Conservation (phyloP, 2,888 invertebrate genomes). For the Tineola bisselliella region DNA sequence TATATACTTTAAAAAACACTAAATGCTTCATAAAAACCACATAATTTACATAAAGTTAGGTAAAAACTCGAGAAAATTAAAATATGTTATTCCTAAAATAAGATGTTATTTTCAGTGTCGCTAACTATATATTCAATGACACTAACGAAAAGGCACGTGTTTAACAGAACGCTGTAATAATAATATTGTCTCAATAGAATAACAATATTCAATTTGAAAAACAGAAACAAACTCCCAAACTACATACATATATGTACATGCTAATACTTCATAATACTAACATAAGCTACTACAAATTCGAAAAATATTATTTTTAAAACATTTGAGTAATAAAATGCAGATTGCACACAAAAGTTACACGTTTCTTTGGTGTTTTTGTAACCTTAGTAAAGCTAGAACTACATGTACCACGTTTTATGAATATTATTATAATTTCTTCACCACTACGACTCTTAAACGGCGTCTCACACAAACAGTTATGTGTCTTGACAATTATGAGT, state of each 20-base stretch:
- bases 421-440: no score
- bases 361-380: constrained; percentile 17
- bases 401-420: no score
- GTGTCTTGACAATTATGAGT: no score
- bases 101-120: no score
- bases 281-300: neutral
- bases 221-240: neutral
- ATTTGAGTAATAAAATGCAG: constrained; percentile 33
- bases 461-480: no score
- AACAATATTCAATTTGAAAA: neutral
- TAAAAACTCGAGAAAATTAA: no score
- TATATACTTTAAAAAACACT: neutral
- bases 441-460: no score
- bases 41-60: neutral
- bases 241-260: neutral
- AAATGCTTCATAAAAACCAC: neutral
- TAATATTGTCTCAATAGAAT: neutral
- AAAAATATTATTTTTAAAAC: neutral
- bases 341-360: constrained; percentile 24
- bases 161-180: neutral
- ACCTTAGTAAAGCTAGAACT: neutral
- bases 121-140: no score
- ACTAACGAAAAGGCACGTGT: no score
- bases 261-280: neutral
- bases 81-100: no score